Evolutionary conservation across 2,113 vertebrate genomes (phyloP).

Genomic region (Percopsis transmontana): DNA sequence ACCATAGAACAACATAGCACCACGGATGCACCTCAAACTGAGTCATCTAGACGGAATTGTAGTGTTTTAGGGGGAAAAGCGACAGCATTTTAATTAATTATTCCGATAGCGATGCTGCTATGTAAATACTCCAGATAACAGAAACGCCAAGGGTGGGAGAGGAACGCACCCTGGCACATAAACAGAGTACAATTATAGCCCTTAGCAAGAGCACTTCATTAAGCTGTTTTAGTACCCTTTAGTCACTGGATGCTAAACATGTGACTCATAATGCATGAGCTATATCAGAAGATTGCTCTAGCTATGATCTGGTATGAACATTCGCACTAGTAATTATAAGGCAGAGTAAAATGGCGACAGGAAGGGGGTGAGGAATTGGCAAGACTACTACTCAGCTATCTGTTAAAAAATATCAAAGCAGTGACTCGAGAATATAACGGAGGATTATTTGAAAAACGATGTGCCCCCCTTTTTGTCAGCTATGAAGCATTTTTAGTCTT

Average conservation of each 20-base stretch:
- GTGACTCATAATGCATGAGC: constrained; percentile 41
- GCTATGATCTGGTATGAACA: constrained; percentile 45
- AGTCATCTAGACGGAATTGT: constrained; percentile 26
- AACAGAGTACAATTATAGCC: constrained; percentile 55
- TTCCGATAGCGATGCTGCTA: constrained; percentile 34
- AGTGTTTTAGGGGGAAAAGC: constrained; percentile 38
- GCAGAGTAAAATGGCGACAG: constrained; percentile 12
- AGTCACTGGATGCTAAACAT: constrained; percentile 41
- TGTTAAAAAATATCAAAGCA: neutral
- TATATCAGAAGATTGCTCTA: constrained; percentile 38
- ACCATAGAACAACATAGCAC: constrained; percentile 34
- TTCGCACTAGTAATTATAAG: constrained; percentile 43
- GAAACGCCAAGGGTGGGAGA: constrained; percentile 24
- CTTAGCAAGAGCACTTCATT: constrained; percentile 59
- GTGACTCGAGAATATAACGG: neutral
- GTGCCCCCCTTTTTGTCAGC: neutral
- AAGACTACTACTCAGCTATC: constrained; percentile 1
- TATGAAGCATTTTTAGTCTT: constrained; percentile 1
- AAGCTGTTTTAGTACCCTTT: constrained; percentile 55
- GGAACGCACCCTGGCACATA: constrained; percentile 35
- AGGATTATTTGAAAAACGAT: neutral
- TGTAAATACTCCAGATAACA: constrained; percentile 59
- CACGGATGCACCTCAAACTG: neutral
- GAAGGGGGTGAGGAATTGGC: constrained; percentile 14
- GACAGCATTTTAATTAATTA: constrained; percentile 60